Evolutionary conservation across 2,797 vertebrate species (phyloP).

Genomic region (Fistularia tabacaria): DNA sequence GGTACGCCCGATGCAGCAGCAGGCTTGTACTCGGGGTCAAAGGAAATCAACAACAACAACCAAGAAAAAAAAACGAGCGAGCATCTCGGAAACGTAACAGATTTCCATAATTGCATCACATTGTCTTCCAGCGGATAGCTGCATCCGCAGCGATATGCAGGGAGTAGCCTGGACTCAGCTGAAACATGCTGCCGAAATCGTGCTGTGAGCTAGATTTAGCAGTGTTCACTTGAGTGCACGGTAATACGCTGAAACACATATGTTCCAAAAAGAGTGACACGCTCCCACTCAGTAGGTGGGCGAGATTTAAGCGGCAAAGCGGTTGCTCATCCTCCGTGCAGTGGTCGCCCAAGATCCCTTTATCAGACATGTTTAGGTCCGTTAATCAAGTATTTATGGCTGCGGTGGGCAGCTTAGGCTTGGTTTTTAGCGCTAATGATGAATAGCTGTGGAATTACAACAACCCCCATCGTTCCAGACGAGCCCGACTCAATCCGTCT

Average conservation of each 20-base stretch:
- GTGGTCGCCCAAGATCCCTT: constrained; percentile 57
- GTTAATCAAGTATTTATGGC: constrained; percentile 75
- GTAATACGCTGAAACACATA: constrained; percentile 64
- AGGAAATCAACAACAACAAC: constrained; percentile 24
- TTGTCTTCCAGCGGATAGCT: constrained; percentile 1
- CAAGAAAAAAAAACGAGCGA: constrained; percentile 21
- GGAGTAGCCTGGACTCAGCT: constrained; percentile 39
- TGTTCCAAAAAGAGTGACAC: constrained; percentile 69
- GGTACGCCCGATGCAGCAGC: constrained; percentile 65
- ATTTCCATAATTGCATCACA: constrained; percentile 18
- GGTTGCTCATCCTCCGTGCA: constrained; percentile 61
- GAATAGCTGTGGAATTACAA: constrained; percentile 55
- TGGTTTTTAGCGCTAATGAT: constrained; percentile 59
- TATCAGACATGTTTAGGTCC: constrained; percentile 68
- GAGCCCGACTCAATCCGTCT: constrained; percentile 63
- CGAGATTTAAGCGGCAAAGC: constrained; percentile 69
- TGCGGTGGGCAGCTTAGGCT: constrained; percentile 60
- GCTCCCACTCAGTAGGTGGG: constrained; percentile 72
- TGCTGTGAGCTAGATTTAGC: constrained; percentile 50
- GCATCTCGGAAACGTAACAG: constrained; percentile 16
- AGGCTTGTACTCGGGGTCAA: constrained; percentile 24
- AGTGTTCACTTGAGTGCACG: constrained; percentile 43
- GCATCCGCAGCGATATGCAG: constrained; percentile 26
- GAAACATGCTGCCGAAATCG: constrained; percentile 42
- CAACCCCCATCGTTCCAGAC: constrained; percentile 57